A percentile compares a stretch with the other conserved stretches of the same genome.
phyloP scores from a whole-genome alignment of 37 sponge, comb jelly and placozoan genomes.

The Diacarnus erythraeanus region DNA sequence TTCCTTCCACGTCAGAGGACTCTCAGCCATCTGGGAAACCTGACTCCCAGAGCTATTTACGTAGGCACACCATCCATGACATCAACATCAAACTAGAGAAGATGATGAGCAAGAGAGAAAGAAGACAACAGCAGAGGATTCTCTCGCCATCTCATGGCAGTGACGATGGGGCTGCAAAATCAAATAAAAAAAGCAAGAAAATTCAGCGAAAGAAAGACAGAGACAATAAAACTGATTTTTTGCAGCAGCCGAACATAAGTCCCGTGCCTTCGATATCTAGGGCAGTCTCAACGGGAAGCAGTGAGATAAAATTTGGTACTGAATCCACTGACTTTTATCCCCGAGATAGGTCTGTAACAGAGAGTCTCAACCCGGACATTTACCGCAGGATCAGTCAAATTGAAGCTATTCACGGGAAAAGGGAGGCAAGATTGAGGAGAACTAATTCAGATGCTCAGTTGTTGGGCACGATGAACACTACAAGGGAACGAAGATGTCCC shows the following conservation, averaged over 20 bases:
- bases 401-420: background rate
- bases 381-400: background rate
- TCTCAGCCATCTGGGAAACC: background rate
- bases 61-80: background rate
- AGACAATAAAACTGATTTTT: slow-evolving; percentile 9
- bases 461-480: background rate
- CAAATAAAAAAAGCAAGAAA: slow-evolving; percentile 6
- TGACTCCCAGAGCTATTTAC: background rate
- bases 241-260: background rate
- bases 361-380: background rate
- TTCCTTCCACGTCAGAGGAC: background rate
- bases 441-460: slow-evolving; percentile 8
- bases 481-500: slow-evolving; percentile 13
- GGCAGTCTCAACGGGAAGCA: background rate
- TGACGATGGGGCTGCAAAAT: slow-evolving; percentile 2
- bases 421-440: background rate
- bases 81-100: background rate
- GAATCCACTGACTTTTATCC: background rate
- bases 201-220: slow-evolving; percentile 24
- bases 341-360: background rate
- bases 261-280: background rate
- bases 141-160: background rate
- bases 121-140: background rate
- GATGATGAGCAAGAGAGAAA: background rate
- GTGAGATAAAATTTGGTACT: background rate